Evolutionary conservation across 2,797 vertebrate species (phyloP), one percentile per base, ranked within the genome.

Genomic region (Poeciliopsis infans): DNA sequence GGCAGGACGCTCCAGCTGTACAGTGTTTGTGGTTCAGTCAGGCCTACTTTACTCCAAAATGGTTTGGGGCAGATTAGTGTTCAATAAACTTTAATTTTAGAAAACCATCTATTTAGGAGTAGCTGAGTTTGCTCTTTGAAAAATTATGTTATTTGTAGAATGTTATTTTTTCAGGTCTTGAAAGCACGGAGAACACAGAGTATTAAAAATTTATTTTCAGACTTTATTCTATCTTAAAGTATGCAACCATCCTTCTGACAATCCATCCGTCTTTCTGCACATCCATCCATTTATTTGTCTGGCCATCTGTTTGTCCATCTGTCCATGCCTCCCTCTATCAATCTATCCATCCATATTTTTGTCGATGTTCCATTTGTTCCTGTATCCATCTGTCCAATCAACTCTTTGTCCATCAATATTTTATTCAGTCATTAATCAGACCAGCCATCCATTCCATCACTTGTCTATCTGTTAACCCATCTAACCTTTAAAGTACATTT

Each of bases 1-100:
- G 41, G 85, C 85, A 90, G 88, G 91, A 92, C 90, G 86, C 91
- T 90, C 86, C 88, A 89, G 74, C 91, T 83, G 79, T 89, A 78
- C 84, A 89, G 88, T 85, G 79, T 85, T 61, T 82, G 71, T 86
- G 86, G 91, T 83, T 94, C 88, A 90, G 89, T 90, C 84, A 82
- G 79, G 47, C 82, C 80, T 79, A 75, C 87, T 88, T 85, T 78
- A 55, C 45, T 53, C 66, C 78, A 74, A 72, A 82, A 81, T 25
- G 41, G 46, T 47, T 75, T 66, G 11, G 5, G 43, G 80, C 78
- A 64, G 41, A 76, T 87, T 74, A 71, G 5, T 77, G 41, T 85
- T 87, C 77, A 76, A 39, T 39, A 20, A 31, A 2, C 59, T 64
- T 33, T 59, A 28, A 59, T 31, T 31, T 36, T 33, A 61, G 31